Base-by-base conservation (phyloP, 2,113 vertebrate species). In the Scomber japonicus region DNA sequence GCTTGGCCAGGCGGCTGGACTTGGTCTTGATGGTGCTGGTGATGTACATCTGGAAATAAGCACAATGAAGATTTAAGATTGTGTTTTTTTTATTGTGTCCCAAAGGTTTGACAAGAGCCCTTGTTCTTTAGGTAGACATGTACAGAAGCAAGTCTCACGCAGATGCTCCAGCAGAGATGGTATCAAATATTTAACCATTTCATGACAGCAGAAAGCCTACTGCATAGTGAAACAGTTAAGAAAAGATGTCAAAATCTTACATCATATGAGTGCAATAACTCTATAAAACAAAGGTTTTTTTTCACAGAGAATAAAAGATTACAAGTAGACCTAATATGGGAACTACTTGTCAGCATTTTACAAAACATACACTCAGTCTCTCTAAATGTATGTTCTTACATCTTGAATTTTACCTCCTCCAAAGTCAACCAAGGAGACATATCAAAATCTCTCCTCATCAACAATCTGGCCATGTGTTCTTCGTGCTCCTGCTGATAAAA, bases 11-110 rank as follows among this genome's bases (percentile, higher is more conserved):
- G 24, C 98, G 95, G 86, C 98, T 99, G 87, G 97, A 99, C 92
- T 98, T 99, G 0, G 97, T 99, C 92, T 96, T 97, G 93, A 99
- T 98, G 88, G 98, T 99, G 95, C 98, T 99, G 90, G 98, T 99
- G 94, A 99, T 97, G 94, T 99, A 99, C 98, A 99, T 99, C 98
- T 99, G 94, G 76, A 93, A 49, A 46, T 13, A 31, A 63, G 4
- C n/a, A 56, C 3, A 77, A 3, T 48, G 7, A 50, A 11, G 5
- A 56, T 57, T 46, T 2, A 24, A n/a, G 4, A 60, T 3, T 13
- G 1, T 4, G 6, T 24, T 15, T 54, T 40, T 2, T 49, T 21
- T 16, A 14, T 7, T 40, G 11, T 65, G 46, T 59, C n/a, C 6
- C 17, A 45, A 15, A 35, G 21, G 27, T 68, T 27, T 48, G 46